A percentile compares a stretch with the other conserved stretches of the same genome.
Conservation (phyloP, 2,888 invertebrate genomes). For the Peribatodes rhomboidaria region DNA sequence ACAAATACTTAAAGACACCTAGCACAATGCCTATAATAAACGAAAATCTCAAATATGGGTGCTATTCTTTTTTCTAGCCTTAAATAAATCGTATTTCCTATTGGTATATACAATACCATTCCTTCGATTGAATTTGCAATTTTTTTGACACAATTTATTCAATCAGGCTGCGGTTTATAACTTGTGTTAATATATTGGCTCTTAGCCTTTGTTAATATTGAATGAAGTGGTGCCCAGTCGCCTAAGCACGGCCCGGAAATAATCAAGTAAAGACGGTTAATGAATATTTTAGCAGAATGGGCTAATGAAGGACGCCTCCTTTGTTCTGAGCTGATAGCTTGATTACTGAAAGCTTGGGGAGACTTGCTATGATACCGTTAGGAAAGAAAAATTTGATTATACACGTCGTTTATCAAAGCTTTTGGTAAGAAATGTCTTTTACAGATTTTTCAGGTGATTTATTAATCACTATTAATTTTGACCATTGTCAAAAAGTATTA, state of each 20-base stretch:
- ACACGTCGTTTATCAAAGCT: no score
- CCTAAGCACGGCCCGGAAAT: slow-evolving; percentile 48
- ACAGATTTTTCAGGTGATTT: no score
- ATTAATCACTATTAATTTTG: no score
- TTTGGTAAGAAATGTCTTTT: no score
- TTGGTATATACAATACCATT: no score
- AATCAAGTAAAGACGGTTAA: slow-evolving; percentile 64
- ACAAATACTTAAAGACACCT: no score
- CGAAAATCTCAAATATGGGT: no score
- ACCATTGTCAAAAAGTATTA: no score
- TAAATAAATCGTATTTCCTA: no score
- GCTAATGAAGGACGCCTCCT: slow-evolving; percentile 81
- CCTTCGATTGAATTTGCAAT: not conserved
- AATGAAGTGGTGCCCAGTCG: slow-evolving; percentile 42
- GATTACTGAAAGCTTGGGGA: slow-evolving; percentile 61
- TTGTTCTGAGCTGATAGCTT: slow-evolving; percentile 76
- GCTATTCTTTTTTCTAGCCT: no score
- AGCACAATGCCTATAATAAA: no score
- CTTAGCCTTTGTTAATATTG: slow-evolving; percentile 44
- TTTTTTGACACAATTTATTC: slow-evolving; percentile 4
- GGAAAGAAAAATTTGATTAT: not conserved
- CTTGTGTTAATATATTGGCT: slow-evolving; percentile 24
- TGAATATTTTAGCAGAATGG: slow-evolving; percentile 80
- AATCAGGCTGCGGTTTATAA: slow-evolving; percentile 19
- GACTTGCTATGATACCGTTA: not conserved